Evolutionary conservation across 2,888 invertebrate species (phyloP), one percentile per base, ranked within the genome.

Genomic region (Azorinus chamasolen): DNA sequence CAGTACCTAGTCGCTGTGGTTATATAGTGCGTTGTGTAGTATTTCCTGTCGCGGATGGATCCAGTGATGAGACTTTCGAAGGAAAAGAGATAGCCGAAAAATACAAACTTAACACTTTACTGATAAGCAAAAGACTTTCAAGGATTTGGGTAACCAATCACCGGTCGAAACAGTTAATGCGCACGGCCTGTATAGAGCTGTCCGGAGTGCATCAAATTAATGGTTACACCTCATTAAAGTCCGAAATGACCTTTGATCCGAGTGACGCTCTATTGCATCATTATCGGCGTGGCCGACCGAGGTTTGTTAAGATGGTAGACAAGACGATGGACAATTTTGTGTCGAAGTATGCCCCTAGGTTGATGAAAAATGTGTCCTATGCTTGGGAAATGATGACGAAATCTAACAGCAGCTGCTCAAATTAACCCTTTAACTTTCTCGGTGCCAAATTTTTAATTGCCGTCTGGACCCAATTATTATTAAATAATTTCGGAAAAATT

Each of bases 31-130:
- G 25, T 24, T 46, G 57, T 41, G 27, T 48, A 6, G 57, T 66
- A 16, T 66, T 57, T 48, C 20, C 57, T 14, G 57, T 57, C 27
- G 66, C 57, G 57, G 57, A 57, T 55, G 16, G 43, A n/a, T n/a
- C 32, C 22, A 37, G 37, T 14, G 22, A 18, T 2, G 18, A 37
- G 14, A 32, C 16, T 10, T 66, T 66, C 22, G 5, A 14, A 18
- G 48, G 32, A 50, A 66, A 57, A 27, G 22, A 50, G 14, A 20
- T 27, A 2, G 53, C 53, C 2, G 63, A 54, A 10, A 63, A 41
- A 63, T 45, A 43, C 18, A 43, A 22, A 37, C 25, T 63, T 16
- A 45, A 53, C 3, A 41, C 63, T 8, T 43, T 63, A 27, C 45
- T 63, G 5, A 41, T 53, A 27, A 18, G 41, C 16, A 18, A 41